Evolutionary conservation across 2,888 invertebrate genomes (phyloP), one percentile per base, ranked within the genome.

Genomic region (Eilema sororculum): DNA sequence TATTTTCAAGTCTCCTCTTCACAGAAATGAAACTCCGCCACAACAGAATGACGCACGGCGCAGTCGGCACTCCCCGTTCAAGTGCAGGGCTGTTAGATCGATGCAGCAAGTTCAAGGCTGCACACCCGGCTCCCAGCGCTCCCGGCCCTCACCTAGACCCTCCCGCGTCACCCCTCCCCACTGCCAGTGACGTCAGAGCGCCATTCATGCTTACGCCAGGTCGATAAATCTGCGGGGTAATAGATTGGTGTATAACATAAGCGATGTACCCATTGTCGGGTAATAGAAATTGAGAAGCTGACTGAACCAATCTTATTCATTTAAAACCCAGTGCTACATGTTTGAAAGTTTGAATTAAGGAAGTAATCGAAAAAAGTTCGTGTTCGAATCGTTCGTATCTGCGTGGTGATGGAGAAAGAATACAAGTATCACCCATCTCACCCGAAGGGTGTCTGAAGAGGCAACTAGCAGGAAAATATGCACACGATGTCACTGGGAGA

Each of bases 201-300:
- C 88, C 90, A 89, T 89, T 90, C 89, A 90, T 90, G 86, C 84
- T 80, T 78, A 79, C 82, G 76, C 71, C 76, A 75, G 88, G 69
- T 89, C 87, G 85, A 89, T 89, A 84, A 41, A 68, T 67, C 24
- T 77, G 68, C 76, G 68, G 63, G 57, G 56, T 73, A 67, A 28
- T 22, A 20, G 37, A 20, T 33, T 69, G 80, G 75, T 57, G 0
- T 66, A 74, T 77, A 73, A n/a, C 25, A 71, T 58, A 41, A 71
- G 64, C 70, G 56, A 25, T 13, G 5, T 2, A 2, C 24, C 10
- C 4, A 30, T 10, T 5, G 4, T 12, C 20, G 20, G 22, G 8
- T 65, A 6, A 8, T 58, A 16, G 37, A 25, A n/a, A 16, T 65
- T 58, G 25, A 20, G 9, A 12, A 13, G 4, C 22, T 59, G n/a